Base-by-base conservation (phyloP, 2,113 vertebrate genomes). In the Malurus cyaneus region DNA sequence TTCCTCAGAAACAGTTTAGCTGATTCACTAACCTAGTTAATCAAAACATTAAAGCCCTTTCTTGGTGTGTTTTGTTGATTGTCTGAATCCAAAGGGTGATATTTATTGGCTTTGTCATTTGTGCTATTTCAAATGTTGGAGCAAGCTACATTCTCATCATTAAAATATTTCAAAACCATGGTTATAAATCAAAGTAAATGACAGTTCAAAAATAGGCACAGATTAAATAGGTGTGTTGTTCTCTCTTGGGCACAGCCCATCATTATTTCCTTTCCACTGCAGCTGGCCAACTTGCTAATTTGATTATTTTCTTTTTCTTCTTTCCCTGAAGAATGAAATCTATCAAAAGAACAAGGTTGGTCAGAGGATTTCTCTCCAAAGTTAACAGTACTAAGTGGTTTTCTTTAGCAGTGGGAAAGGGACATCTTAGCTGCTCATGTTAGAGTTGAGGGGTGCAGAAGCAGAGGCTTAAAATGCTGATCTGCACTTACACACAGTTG, bases 141-240 rank as follows among this genome's bases (percentile, higher is more conserved):
- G 16, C 72, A 88, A 56, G 6, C 44, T 83, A 70, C 4, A 1
- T 92, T 93, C 49, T 94, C 0, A 0, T 74, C 85, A 86, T 86
- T 74, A 93, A 95, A 92, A 86, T 93, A 88, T 94, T 97, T 96
- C 88, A 79, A 92, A 94, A 83, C 89, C 69, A 44, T 66, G 39
- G 82, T 72, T 95, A 88, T 97, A 92, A 97, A 96, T 96, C 92
- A 95, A 93, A 93, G 60, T 28, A 92, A 95, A 88, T 81, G 85
- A 90, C 89, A 94, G 89, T 64, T 96, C 79, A 96, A 66, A 94
- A 95, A 92, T 83, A 95, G 85, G 47, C 76, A 74, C 32, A 70
- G 82, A 94, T 92, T 59, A 96, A 95, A 88, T 88, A 95, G 93
- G 81, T 95, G 79, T 93, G 89, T 88, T 94, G 56, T 88, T 95